These are phyloP conservation scores for Acleris emargana DNA, from an alignment of 2,888 invertebrate genomes.

Conservation along the genomic window DNA sequence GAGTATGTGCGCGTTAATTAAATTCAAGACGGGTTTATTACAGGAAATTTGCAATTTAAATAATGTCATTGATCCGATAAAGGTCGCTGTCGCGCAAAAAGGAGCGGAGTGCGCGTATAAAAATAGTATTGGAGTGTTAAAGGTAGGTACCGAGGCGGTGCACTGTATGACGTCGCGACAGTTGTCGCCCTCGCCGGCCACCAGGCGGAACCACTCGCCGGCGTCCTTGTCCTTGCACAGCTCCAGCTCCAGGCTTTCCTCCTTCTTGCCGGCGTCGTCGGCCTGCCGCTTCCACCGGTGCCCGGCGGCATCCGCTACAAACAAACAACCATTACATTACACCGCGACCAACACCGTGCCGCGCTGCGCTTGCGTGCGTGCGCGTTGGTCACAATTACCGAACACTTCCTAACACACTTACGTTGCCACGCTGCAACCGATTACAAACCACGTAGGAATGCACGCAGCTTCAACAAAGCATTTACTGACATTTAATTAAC, in stretches of 20 bases:
- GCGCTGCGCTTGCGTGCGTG: conserved; percentile 22
- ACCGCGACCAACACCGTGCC: not conserved
- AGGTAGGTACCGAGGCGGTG: conserved; percentile 91
- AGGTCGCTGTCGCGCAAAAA: conserved; percentile 39
- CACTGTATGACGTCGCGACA: conserved; percentile 98
- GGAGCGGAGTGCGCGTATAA: conserved; percentile 38
- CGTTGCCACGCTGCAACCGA: conserved; percentile 35
- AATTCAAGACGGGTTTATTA: conserved; percentile 1
- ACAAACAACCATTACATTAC: conserved; percentile 43
- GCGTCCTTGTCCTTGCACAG: conserved; percentile 97
- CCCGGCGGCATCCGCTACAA: conserved; percentile 70
- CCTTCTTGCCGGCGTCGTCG: conserved; percentile 88
- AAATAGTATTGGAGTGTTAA: conserved; percentile 48
- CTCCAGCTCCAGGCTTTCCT: conserved; percentile 94
- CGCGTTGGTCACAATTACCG: conserved; percentile 31
- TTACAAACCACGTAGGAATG: conserved; percentile 22
- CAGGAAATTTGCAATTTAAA: not conserved
- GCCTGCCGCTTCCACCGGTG: conserved; percentile 87
- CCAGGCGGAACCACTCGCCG: conserved; percentile 96
- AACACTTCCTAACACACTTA: conserved; percentile 36
- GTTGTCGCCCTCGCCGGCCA: conserved; percentile 94
- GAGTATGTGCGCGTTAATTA: not conserved
- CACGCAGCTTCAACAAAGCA: conserved; percentile 26
- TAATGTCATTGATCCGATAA: conserved; percentile 29
- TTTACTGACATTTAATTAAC: conserved; percentile 37